Base-by-base conservation (phyloP, 2,113 vertebrate genomes). In the Anolis sagrei region DNA sequence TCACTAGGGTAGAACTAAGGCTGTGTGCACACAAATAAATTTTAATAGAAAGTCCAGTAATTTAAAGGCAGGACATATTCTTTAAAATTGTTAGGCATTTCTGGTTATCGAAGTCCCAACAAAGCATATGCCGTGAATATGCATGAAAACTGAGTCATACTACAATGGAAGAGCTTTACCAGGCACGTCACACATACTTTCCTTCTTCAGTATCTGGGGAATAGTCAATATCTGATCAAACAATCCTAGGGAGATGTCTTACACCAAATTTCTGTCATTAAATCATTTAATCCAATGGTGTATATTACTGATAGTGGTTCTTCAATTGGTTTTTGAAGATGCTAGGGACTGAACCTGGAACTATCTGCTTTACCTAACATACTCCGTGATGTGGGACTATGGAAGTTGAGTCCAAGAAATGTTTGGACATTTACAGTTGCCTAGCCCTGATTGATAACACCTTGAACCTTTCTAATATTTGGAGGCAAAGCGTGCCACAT, bases 1-100 rank as follows among this genome's bases (percentile, higher is more conserved):
- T 87, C 18, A 81, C 32, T 80, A 76, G 72, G 70, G 84, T 14
- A 81, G 89, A 91, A 76, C 36, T 90, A 79, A 86, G 66, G 23
- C 76, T 36, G 82, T 92, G 19, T 79, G 66, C 76, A 82, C 62
- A 79, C 83, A 70, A 61, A 84, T 82, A 73, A 91, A 91, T 92
- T 78, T 89, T 68, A 83, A 49, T 68, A n/a, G 76, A 61, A 76
- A 44, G 61, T 84, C 82, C 77, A 29, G 5, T 69, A 75, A 66
- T 73, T 75, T 83, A 54, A 74, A 84, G 48, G 32, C 58, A 83
- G 83, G 70, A 66, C 19, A 83, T 51, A 79, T 70, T 78, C 58
- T 61, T 32, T 62, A 29, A 51, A 81, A 34, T 61, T 36, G 5
- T 83, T 79, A 84, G 16, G 27, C n/a, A 39, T 44, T 75, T 34